Percentiles rank a stretch among this genome's conserved stretches.
phyloP scores from a whole-genome alignment of 2,797 vertebrate species.

The Ciconia nigra region DNA sequence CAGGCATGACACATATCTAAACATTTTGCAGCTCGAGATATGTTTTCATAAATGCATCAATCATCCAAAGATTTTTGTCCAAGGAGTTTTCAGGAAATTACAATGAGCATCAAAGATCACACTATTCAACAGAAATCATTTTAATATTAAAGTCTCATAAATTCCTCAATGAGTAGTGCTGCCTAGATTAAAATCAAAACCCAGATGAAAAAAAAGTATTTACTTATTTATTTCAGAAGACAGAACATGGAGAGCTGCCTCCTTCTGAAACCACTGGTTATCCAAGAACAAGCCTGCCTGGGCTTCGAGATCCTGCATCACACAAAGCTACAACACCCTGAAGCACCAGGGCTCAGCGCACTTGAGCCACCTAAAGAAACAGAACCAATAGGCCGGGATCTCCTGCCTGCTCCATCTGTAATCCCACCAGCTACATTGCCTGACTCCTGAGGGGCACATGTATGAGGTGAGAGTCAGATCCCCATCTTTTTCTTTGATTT shows the following conservation, averaged over 20 bases:
- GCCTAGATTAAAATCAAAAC: constrained; percentile 24
- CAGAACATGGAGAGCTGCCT: neutral
- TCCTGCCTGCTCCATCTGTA: neutral
- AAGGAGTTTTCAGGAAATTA: constrained; percentile 46
- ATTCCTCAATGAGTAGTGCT: neutral
- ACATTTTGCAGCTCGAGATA: neutral
- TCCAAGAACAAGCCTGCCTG: neutral
- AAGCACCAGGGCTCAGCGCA: neutral
- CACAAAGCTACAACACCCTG: neutral
- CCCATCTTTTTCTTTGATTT: neutral
- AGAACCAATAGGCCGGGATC: neutral
- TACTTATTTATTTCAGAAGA: neutral
- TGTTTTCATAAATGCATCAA: neutral
- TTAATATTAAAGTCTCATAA: constrained; percentile 43
- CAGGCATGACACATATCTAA: neutral
- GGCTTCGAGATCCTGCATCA: neutral
- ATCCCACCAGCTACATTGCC: neutral
- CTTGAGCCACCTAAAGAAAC: neutral
- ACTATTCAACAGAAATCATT: neutral
- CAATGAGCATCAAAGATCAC: neutral
- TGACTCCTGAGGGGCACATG: neutral
- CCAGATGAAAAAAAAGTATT: neutral
- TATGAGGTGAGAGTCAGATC: neutral
- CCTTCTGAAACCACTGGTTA: neutral
- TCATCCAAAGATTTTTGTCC: constrained; percentile 2